Evolutionary conservation across 2,888 invertebrate species (phyloP).

Genomic region (Luperina testacea): DNA sequence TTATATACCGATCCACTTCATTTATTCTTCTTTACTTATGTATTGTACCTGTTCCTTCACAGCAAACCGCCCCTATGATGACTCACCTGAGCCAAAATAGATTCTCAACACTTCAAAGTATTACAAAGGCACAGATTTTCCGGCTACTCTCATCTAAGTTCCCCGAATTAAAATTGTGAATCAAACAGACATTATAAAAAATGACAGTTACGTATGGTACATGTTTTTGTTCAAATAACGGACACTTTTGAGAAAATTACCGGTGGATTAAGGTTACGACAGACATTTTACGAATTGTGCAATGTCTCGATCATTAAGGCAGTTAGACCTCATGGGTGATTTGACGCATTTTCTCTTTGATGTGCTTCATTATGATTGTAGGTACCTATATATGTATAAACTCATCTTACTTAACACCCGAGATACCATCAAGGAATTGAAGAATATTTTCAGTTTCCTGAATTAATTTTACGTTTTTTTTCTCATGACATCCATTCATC

Average conservation of each 20-base stretch:
- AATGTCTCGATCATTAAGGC: constrained; percentile 40
- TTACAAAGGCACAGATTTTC: constrained; percentile 31
- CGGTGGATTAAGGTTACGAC: constrained; percentile 39
- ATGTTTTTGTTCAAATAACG: constrained; percentile 45
- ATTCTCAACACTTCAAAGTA: background rate
- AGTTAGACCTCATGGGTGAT: constrained; percentile 20
- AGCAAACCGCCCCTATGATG: too few species aligned
- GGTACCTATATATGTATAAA: too few species aligned
- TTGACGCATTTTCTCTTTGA: constrained; percentile 38
- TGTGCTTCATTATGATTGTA: constrained; percentile 17
- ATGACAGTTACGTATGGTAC: constrained; percentile 17
- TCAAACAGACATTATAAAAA: constrained; percentile 44
- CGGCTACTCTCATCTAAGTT: constrained; percentile 33
- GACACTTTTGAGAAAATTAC: constrained; percentile 42
- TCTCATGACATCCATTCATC: background rate
- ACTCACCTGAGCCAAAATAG: background rate
- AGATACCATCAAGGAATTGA: background rate
- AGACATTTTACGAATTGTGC: constrained; percentile 46
- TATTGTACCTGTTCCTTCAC: background rate
- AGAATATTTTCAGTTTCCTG: background rate
- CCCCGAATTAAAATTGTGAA: constrained; percentile 45
- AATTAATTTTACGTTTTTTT: background rate
- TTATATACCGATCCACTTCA: background rate
- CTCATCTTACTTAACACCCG: background rate
- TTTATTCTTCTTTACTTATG: background rate